Evolutionary conservation across 2,888 invertebrate species (phyloP), one percentile per base, ranked within the genome.

Genomic region (Dioctria linearis): DNA sequence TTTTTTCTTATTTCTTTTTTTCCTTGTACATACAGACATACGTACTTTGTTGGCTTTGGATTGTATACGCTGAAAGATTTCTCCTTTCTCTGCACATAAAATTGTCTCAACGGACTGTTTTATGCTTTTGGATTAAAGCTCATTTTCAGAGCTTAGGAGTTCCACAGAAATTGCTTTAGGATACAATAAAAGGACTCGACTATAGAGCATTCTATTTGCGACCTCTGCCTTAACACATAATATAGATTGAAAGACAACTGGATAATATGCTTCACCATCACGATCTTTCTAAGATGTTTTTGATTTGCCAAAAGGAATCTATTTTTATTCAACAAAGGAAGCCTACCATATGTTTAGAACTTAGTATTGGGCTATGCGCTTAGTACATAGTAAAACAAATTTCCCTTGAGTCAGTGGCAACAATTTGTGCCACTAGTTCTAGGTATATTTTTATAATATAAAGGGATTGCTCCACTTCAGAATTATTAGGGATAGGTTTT

Each of bases 101-200:
- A 51, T 13, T 51, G 69, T 49, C 69, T 51, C 69, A 39, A 51
- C 69, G 49, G 39, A 13, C 67, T 66, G 3, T 5, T 46, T 42
- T 25, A 11, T 11, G 59, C 42, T 51, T 57, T 59, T 73, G 73
- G 57, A 73, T 73, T 73, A 73, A 73, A 73, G 73, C 73, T 73
- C 59, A 73, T 73, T 73, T 73, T 42, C 57, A 42, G 59, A 73
- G 73, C 57, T 73, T 73, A 73, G 59, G 57, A 54, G 73, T 59
- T 57, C 73, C 73, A 42, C 42, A 57, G 73, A 59, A 57, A 59
- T 57, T 73, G 73, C 57, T 73, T 73, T 73, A 59, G 59, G 54
- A 51, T 73, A 57, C 73, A 73, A 73, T 73, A 73, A 73, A 73
- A 73, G 73, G 51, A 73, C 54, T 42, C 40, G 73, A 73, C 73